These are phyloP conservation scores for Vulpes ferrilata DNA, from an alignment of 2,113 vertebrate genomes.

Conservation along the genomic window DNA sequence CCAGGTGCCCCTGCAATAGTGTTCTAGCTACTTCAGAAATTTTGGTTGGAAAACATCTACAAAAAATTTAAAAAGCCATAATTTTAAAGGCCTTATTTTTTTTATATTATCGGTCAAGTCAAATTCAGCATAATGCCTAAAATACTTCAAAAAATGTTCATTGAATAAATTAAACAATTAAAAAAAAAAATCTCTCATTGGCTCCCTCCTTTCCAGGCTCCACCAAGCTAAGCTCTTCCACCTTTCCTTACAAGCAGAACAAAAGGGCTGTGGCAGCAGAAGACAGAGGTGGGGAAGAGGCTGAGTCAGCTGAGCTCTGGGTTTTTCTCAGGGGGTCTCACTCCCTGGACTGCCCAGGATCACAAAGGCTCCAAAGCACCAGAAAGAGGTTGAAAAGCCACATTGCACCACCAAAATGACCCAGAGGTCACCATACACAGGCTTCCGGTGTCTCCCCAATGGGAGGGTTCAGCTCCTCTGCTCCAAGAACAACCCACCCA, in stretches of 20 bases:
- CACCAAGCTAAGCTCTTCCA: background rate
- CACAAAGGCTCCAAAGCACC: background rate
- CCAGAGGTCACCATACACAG: too few species aligned
- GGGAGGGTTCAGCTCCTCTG: background rate
- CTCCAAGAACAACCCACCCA: background rate
- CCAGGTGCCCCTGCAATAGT: background rate
- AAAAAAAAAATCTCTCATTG: background rate
- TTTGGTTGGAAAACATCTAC: constrained; percentile 5
- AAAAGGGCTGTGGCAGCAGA: background rate
- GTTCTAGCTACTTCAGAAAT: background rate
- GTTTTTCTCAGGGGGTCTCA: background rate
- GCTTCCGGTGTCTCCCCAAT: background rate
- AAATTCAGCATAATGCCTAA: background rate
- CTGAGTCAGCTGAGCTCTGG: background rate
- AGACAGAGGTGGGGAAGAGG: background rate
- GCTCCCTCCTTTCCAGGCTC: background rate
- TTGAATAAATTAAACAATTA: constrained; percentile 4
- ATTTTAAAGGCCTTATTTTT: background rate
- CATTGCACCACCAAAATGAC: background rate
- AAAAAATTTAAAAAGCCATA: constrained; percentile 1
- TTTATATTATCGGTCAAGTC: background rate
- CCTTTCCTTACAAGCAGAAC: background rate
- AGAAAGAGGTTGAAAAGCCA: background rate
- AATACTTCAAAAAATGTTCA: background rate
- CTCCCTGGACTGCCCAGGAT: background rate